Conservation (phyloP, 2,888 invertebrate genomes). For the Agrochola litura region DNA sequence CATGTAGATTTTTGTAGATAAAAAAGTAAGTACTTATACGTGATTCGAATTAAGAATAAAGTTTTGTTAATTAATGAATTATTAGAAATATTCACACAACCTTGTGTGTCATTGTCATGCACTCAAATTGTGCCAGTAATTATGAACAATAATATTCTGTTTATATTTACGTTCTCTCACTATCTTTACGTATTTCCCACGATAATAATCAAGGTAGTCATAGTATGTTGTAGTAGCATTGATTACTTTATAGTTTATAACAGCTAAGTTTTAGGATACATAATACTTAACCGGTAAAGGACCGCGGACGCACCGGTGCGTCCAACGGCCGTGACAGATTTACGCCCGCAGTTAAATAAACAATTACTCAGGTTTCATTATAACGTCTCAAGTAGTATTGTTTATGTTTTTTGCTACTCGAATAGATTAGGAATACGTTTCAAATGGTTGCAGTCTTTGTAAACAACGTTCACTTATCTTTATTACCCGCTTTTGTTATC, state of each 20-base stretch:
- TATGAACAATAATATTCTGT: slow-evolving; percentile 44
- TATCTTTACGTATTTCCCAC: slow-evolving; percentile 40
- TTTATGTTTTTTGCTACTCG: too few relatives aligned
- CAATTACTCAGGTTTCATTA: too few relatives aligned
- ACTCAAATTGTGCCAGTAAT: slow-evolving; percentile 33
- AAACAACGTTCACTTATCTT: too few relatives aligned
- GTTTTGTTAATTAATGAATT: slow-evolving; percentile 26
- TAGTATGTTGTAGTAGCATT: slow-evolving; percentile 30
- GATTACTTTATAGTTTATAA: slow-evolving; percentile 20
- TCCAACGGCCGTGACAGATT: too few relatives aligned
- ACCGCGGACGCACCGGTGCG: too few relatives aligned
- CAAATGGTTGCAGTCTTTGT: too few relatives aligned
- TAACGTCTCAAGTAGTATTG: too few relatives aligned
- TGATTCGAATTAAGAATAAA: neutral
- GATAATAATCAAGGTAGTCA: slow-evolving; percentile 32
- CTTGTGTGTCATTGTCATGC: slow-evolving; percentile 46
- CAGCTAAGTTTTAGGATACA: neutral
- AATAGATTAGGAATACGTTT: too few relatives aligned
- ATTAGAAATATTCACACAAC: slow-evolving; percentile 58
- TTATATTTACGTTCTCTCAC: slow-evolving; percentile 25
- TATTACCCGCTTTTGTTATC: too few relatives aligned
- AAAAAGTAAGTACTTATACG: neutral
- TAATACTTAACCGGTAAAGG: too few relatives aligned
- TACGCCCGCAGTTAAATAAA: too few relatives aligned
- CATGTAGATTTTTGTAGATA: slow-evolving; percentile 29